These are phyloP conservation scores for Protodeltote pygarga DNA, from an alignment of 2,888 invertebrate genomes.

Conservation along the genomic window DNA sequence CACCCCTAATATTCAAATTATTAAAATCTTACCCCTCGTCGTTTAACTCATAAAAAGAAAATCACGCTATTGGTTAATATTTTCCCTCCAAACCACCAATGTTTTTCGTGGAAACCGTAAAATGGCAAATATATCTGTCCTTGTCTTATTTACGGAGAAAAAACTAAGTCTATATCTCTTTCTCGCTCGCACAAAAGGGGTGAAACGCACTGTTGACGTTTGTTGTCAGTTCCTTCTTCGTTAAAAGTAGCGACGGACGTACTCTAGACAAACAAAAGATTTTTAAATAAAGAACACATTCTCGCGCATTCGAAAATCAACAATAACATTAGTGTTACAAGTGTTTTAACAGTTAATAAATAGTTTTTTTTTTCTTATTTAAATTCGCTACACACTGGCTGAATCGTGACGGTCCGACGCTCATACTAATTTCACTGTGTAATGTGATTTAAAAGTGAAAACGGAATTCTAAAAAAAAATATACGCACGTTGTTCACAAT, in stretches of 20 bases:
- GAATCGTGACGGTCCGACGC: constrained; percentile 55
- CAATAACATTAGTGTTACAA: constrained; percentile 22
- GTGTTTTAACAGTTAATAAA: constrained; percentile 23
- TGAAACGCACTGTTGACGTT: constrained; percentile 60
- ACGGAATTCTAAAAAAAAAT: constrained; percentile 38
- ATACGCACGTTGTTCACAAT: constrained; percentile 26
- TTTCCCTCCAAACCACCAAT: constrained; percentile 61
- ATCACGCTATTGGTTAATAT: constrained; percentile 65
- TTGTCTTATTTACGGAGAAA: constrained; percentile 51
- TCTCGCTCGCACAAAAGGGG: constrained; percentile 72
- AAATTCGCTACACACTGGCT: constrained; percentile 28
- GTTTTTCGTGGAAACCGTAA: constrained; percentile 70
- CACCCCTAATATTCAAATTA: constrained; percentile 57
- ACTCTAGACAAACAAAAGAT: constrained; percentile 56
- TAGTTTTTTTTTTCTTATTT: constrained; percentile 30
- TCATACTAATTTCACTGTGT: constrained; percentile 59
- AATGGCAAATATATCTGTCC: constrained; percentile 66
- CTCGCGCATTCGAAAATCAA: neutral
- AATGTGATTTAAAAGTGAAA: constrained; percentile 56
- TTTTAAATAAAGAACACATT: constrained; percentile 46
- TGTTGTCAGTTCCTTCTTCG: constrained; percentile 78
- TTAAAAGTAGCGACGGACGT: constrained; percentile 80
- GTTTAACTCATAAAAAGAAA: constrained; percentile 38
- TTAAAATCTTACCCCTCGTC: constrained; percentile 47
- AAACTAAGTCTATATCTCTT: constrained; percentile 29